Conservation (phyloP, 2,888 invertebrate species). For the Siphlonurus alternatus region DNA sequence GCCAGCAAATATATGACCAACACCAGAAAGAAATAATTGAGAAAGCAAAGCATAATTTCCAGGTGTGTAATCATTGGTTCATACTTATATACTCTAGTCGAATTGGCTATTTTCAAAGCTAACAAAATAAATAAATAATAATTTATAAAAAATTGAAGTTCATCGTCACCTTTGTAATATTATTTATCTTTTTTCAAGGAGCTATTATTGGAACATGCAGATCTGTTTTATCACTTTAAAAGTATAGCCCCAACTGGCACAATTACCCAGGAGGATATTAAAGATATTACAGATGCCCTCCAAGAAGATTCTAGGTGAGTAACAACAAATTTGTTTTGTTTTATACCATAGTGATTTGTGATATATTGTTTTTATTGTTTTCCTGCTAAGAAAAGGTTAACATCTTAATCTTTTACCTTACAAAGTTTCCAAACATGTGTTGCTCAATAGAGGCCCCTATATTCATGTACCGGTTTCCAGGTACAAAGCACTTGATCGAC, state of each 20-base stretch:
- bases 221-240: slow-evolving; percentile 84
- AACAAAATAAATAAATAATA: background rate
- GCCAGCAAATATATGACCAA: slow-evolving; percentile 81
- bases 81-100: too few species aligned
- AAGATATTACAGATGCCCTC: slow-evolving; percentile 79
- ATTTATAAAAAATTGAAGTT: too few species aligned
- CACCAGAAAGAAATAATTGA: slow-evolving; percentile 84
- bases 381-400: background rate
- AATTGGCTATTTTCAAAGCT: background rate
- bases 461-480: too few species aligned
- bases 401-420: too few species aligned
- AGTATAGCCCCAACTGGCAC: slow-evolving; percentile 77
- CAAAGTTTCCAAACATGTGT: too few species aligned
- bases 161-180: background rate
- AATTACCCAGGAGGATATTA: slow-evolving; percentile 85
- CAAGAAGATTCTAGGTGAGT: slow-evolving; percentile 75
- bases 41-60: slow-evolving; percentile 78
- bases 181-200: slow-evolving; percentile 40
- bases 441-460: too few species aligned
- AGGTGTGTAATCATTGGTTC: slow-evolving; percentile 30
- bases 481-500: slow-evolving; percentile 81
- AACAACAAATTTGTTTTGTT: slow-evolving; percentile 2
- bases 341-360: slow-evolving; percentile 4
- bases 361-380: background rate
- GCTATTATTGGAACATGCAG: slow-evolving; percentile 77